phyloP scores from a whole-genome alignment of 2,888 invertebrate species.

The Crioceris asparagi region DNA sequence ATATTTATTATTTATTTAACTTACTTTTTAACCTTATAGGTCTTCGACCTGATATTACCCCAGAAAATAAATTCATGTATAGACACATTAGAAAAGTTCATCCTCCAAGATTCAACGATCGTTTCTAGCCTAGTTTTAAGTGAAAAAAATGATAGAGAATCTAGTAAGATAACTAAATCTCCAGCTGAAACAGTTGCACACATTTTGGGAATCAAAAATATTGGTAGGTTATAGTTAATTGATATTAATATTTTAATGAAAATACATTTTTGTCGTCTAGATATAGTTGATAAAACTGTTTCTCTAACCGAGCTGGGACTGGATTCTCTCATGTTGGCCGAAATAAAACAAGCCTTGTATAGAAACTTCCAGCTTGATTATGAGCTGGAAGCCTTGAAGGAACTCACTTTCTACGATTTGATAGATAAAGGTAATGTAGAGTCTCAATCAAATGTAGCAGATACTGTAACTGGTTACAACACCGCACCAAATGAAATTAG shows the following conservation, averaged over 20 bases:
- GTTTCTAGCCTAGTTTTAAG: too few relatives aligned
- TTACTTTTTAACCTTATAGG: slow-evolving; percentile 7
- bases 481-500: neutral
- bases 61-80: too few relatives aligned
- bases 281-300: neutral
- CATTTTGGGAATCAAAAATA: slow-evolving; percentile 20
- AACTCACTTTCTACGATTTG: neutral
- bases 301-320: neutral
- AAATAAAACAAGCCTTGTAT: slow-evolving; percentile 1
- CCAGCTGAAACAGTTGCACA: slow-evolving; percentile 18
- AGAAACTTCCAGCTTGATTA: neutral
- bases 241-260: neutral
- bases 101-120: too few relatives aligned
- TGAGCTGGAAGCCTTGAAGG: neutral
- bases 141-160: too few relatives aligned
- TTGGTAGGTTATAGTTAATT: neutral
- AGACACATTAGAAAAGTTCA: too few relatives aligned
- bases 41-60: slow-evolving; percentile 10
- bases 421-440: neutral
- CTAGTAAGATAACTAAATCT: too few relatives aligned
- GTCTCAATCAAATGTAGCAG: neutral
- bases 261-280: neutral
- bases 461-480: neutral
- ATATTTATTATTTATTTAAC: neutral
- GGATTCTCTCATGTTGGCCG: slow-evolving; percentile 1